Base-by-base conservation (phyloP, 64 coral and sea anemone species). In the Dendronephthya gigantea region DNA sequence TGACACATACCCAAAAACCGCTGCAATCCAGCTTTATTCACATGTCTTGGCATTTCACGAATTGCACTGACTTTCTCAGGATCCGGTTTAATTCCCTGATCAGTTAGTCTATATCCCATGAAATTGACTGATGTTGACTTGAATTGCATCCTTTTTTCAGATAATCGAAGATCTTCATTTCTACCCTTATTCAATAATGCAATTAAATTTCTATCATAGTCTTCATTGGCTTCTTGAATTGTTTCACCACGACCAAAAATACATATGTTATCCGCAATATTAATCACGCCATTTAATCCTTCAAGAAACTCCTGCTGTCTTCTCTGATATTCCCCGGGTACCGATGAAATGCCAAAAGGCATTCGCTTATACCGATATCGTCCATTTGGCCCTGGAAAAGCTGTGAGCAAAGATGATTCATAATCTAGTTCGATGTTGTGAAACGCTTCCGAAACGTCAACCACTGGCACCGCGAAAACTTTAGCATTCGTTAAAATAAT, bases 101-200 rank as follows among this genome's bases (percentile, higher is more conserved):
- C 82, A 51, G 88, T 90, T 39, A 85, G 88, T 51, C 50, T 84
- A 66, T 85, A 62, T n/a, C 88, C 88, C 88, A 89, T 89, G 88
- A 89, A 89, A 48, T 35, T 50, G 88, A 90, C 65, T 25, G 52
- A 84, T 30, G 65, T 58, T 72, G 88, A 50, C 70, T 90, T 90
- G 75, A 89, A 89, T 34, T 89, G 81, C 88, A 83, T 66, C 39
- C 83, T 84, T 51, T 50, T 39, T 33, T 50, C 50, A 27, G 51
- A 66, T 25, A 69, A n/a, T 45, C 37, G 51, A 25, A 86, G 85
- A 32, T 86, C 50, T 32, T 66, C 27, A 66, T 34, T 59, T 28
- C 85, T 65, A 22, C 50, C 32, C 43, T 50, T 49, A 25, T 49
- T 19, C 49, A 84, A 84, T 19, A 52, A 8, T 12, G 66, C 7